Percentiles rank a stretch among this genome's conserved stretches.
Evolutionary conservation across 2,113 vertebrate species (phyloP).

Genomic region (Corvus cornix): DNA sequence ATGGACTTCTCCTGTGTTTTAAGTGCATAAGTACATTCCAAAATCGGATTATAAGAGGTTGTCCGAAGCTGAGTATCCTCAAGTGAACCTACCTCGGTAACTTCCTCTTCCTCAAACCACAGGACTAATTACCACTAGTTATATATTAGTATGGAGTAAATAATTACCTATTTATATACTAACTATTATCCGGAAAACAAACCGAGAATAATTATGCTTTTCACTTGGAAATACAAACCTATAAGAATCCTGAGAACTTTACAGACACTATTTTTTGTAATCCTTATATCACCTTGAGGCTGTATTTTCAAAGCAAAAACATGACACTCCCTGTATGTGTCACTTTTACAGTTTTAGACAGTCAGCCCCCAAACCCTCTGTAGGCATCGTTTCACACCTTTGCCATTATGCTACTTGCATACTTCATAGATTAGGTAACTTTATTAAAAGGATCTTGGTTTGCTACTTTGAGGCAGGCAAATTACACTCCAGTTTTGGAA

Average conservation of each 20-base stretch:
- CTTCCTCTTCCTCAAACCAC: neutral
- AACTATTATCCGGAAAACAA: neutral
- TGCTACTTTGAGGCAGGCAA: neutral
- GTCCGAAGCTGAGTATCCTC: neutral
- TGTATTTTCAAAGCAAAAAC: neutral
- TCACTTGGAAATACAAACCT: neutral
- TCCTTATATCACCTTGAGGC: neutral
- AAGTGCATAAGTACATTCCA: neutral
- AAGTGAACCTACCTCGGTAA: neutral
- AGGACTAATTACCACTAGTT: neutral
- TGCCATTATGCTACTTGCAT: neutral
- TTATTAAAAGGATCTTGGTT: neutral
- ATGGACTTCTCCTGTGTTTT: neutral
- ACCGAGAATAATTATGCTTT: neutral
- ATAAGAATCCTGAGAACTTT: neutral
- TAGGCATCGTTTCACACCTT: constrained; percentile 19
- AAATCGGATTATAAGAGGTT: neutral
- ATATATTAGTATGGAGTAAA: neutral
- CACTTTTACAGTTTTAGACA: neutral
- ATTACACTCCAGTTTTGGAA: neutral
- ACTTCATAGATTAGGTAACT: neutral
- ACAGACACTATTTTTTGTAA: neutral
- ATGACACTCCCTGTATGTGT: neutral
- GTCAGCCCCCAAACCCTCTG: constrained; percentile 18
- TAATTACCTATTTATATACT: neutral